Base-by-base conservation (phyloP, 2,797 vertebrate genomes). In the Dromococcyx pavoninus region DNA sequence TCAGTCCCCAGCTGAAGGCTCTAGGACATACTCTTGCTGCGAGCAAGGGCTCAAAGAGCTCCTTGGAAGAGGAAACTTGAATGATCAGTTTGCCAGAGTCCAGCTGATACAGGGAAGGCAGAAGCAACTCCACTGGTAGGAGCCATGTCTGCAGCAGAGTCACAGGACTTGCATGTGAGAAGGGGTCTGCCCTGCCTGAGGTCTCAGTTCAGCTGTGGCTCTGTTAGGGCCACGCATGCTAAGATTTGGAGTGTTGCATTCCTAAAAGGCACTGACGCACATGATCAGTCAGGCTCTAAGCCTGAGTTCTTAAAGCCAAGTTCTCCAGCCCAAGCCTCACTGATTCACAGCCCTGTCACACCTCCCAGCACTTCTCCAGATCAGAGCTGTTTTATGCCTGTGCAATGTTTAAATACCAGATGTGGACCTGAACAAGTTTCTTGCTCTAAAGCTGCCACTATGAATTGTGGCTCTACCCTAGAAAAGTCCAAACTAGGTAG, bases 211-310 rank as follows among this genome's bases (percentile, higher is more conserved):
- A 72, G 76, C 57, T 67, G 5, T 6, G 2, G 65, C 61, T 72
- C 78, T 2, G 4, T 25, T 8, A 16, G 28, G 32, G 44, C 33
- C 9, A 7, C 1, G 2, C 56, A 53, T 8, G 50, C 30, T 30
- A 15, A 32, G 85, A 89, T 86, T 17, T 53, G 62, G 87, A 81
- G 70, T 0, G 1, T 8, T 27, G 77, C 88, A 94, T 94, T 95
- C 95, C 89, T 67, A 37, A 82, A 89, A 82, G 67, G 86, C 72
- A 71, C 27, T 35, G 53, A 81, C 69, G 67, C 89, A 27, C 73
- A 64, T 33, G 73, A 91, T 58, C 72, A 91, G 58, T 60, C 64
- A 88, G 77, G 74, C 79, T 93, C 53, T 87, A 84, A 88, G 76
- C 87, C 73, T 2, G 10, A 50, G 62, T 17, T 81, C 64, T 75